Percentiles rank a stretch among this genome's conserved stretches.
Evolutionary conservation across 2,113 vertebrate genomes (phyloP).

Genomic region (Ceuthmochares aereus): DNA sequence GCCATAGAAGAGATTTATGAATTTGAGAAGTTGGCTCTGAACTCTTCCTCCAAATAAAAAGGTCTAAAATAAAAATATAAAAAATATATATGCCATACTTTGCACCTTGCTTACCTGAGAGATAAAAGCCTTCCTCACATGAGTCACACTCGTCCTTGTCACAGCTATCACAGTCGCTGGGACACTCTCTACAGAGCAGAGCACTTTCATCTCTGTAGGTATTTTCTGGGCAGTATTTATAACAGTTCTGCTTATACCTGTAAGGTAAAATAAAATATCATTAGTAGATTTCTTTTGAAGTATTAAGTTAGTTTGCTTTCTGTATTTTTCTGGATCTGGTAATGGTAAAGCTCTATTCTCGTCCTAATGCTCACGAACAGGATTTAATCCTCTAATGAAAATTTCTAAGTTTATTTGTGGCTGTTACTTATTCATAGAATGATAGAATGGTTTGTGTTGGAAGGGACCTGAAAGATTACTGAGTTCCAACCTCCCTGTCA

Average conservation of each 20-base stretch:
- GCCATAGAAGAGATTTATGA: background rate
- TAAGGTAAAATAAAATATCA: background rate
- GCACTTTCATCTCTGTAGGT: conserved; percentile 75
- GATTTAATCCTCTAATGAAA: background rate
- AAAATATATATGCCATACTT: background rate
- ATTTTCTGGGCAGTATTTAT: conserved; percentile 83
- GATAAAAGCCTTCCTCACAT: conserved; percentile 84
- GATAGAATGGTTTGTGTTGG: no score
- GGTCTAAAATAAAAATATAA: background rate
- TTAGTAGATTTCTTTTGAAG: background rate
- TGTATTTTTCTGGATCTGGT: background rate
- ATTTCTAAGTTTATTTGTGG: background rate
- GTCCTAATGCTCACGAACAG: background rate
- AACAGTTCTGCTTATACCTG: conserved; percentile 83
- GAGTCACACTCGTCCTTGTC: conserved; percentile 81
- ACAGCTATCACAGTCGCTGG: conserved; percentile 80
- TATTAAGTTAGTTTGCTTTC: background rate
- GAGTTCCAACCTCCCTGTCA: no score
- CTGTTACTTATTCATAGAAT: background rate
- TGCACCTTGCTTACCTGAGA: conserved; percentile 76
- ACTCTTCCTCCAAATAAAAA: background rate
- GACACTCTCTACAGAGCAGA: conserved; percentile 78
- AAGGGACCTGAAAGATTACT: no score
- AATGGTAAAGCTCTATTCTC: background rate
- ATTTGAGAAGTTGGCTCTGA: background rate